Evolutionary conservation across 2,888 invertebrate genomes (phyloP).

Genomic region (Philaethria dido): DNA sequence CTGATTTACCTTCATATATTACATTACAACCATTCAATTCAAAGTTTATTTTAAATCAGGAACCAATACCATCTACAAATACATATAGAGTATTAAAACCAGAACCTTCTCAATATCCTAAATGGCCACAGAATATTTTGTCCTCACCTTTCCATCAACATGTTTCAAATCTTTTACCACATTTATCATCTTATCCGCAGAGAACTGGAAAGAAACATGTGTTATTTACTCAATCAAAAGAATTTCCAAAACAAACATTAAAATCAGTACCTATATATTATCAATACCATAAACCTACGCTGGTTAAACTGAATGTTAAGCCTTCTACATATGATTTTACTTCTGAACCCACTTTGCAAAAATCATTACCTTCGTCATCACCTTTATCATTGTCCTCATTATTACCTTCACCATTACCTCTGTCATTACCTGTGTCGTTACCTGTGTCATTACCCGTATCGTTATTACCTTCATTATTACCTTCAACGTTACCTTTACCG

Average conservation of each 20-base stretch:
- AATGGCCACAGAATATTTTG: slow-evolving; percentile 12
- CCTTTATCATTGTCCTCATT: not conserved
- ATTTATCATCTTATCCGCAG: not conserved
- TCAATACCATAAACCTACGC: not conserved
- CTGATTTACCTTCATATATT: not conserved
- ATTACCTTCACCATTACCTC: not conserved
- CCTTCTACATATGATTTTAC: not conserved
- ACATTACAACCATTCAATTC: not conserved
- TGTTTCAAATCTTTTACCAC: not conserved
- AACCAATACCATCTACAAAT: not conserved
- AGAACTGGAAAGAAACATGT: too few species aligned
- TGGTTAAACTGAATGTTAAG: not conserved
- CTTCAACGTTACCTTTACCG: not conserved
- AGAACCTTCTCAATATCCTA: not conserved
- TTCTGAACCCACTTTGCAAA: not conserved
- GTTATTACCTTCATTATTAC: not conserved
- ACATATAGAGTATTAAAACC: not conserved
- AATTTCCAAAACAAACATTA: too few species aligned
- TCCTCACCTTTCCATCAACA: not conserved
- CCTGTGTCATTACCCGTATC: not conserved
- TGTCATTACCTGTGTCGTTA: not conserved
- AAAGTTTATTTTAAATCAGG: not conserved
- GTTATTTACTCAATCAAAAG: too few species aligned
- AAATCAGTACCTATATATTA: not conserved
- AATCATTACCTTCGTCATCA: not conserved